A percentile compares a stretch with the other conserved stretches of the same genome.
These are phyloP conservation scores for Rotaria magnacalcarata DNA, from an alignment of 2,888 invertebrate genomes.

Conservation along the genomic window DNA sequence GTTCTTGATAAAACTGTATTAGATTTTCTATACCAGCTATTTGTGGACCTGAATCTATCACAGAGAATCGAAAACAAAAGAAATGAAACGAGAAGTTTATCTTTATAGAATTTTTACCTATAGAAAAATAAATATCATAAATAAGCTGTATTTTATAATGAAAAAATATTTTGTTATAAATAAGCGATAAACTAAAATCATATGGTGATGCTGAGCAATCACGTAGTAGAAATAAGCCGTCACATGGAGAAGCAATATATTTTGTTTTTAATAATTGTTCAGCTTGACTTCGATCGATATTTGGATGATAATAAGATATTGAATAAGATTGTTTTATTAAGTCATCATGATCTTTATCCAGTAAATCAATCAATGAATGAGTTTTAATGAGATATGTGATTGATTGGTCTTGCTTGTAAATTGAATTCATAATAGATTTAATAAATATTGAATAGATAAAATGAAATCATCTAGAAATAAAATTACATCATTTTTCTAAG, in stretches of 20 bases:
- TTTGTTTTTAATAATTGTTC: conserved; percentile 43
- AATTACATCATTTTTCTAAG: no score
- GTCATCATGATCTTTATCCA: background rate
- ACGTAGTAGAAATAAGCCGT: conserved; percentile 44
- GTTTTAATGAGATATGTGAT: background rate
- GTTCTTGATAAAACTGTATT: conserved; percentile 38
- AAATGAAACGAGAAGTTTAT: conserved; percentile 13
- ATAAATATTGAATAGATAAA: background rate
- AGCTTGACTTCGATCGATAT: conserved; percentile 39
- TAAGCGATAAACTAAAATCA: conserved; percentile 43
- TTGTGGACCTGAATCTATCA: conserved; percentile 43
- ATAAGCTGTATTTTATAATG: conserved; percentile 39
- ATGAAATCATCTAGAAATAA: background rate
- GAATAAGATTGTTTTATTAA: background rate
- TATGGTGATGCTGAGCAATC: conserved; percentile 39
- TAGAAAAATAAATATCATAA: conserved; percentile 22
- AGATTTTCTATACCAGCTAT: conserved; percentile 44
- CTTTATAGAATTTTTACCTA: background rate
- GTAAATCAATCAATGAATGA: background rate
- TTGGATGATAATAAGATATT: conserved; percentile 39
- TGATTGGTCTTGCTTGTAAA: background rate
- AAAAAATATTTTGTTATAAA: conserved; percentile 37
- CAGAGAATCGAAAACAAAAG: background rate
- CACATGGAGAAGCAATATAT: background rate
- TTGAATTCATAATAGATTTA: background rate